Conservation (phyloP, 2,113 vertebrate species). For the human (Homo sapiens) region DNA sequence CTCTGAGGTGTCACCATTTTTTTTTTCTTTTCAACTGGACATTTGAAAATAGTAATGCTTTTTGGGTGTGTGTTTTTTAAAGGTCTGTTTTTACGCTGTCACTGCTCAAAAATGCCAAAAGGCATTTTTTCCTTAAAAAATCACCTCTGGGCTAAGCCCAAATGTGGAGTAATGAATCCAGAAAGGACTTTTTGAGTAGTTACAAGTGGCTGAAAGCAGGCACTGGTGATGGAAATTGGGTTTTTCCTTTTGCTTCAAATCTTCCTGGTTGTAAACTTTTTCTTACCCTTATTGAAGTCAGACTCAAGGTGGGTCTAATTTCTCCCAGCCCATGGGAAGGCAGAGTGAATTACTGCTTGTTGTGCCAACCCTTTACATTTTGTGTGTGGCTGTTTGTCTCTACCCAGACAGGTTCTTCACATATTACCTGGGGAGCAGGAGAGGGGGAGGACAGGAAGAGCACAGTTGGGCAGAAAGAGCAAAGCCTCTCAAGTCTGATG, state of each 20-base stretch:
- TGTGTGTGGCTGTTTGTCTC: background rate
- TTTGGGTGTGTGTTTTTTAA: slow-evolving; percentile 74
- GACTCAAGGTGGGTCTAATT: background rate
- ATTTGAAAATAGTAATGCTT: slow-evolving; percentile 71
- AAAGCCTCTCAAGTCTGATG: background rate
- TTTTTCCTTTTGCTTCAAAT: slow-evolving; percentile 47
- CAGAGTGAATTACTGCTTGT: background rate
- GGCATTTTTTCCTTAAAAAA: slow-evolving; percentile 82
- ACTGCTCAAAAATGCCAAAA: slow-evolving; percentile 78
- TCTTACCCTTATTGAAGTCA: background rate
- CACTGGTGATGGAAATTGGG: background rate
- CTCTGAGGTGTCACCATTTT: background rate
- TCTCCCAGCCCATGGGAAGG: background rate
- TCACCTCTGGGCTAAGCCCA: slow-evolving; percentile 77
- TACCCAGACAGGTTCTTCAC: background rate
- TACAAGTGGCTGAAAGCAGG: slow-evolving; percentile 50
- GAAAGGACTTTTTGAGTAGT: slow-evolving; percentile 67
- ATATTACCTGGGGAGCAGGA: background rate
- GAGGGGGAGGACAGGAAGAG: background rate
- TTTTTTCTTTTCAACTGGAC: background rate
- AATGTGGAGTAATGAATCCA: slow-evolving; percentile 67
- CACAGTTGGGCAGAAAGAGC: background rate
- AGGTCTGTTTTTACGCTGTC: slow-evolving; percentile 77
- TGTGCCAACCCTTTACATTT: background rate
- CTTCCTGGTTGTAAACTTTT: background rate